Evolutionary conservation across 2,797 vertebrate species (phyloP), one percentile per base, ranked within the genome.

Genomic region (Trachurus trachurus): DNA sequence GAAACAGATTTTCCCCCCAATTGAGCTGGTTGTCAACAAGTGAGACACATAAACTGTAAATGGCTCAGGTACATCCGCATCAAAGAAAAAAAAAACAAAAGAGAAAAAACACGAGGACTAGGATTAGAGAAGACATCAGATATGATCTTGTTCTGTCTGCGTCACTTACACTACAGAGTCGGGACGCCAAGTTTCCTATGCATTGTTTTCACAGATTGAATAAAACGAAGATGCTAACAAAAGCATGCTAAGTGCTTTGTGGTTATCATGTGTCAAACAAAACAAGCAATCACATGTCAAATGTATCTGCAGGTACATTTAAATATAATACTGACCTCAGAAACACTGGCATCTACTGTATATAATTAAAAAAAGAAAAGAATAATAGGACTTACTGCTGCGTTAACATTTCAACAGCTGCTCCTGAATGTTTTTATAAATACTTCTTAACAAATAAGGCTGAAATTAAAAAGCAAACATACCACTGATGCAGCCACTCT

Each of bases 401-500:
- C 13, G 42, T 6, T 19, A 29, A 29, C 21, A 39, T 52, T 39
- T 15, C 42, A 72, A 54, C 15, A 39, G 5, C 10, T n/a, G 3
- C 16, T 13, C 13, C 9, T 9, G 0, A 4, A 45, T 17, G 21
- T 15, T 21, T 45, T 12, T 37, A 53, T 40, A 70, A 56, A 26
- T 1, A 5, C 21, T 17, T 57, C 47, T 49, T 54, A 0, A 73
- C 11, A 37, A 68, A 40, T 13, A 66, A 0, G 5, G 9, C 0
- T 22, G 2, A 63, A 60, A 34, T 60, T 50, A 62, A 71, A 70
- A 71, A 60, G 26, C 57, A 71, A 58, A 93, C 91, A 11, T 92
- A 93, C 93, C 90, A 44, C 47, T 52, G 62, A 26, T 69, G 85
- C 63, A 71, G 76, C 68, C 68, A 12, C 47, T 34, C 81, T 61